Conservation (phyloP, 2,888 invertebrate species). For the Patella pellucida region DNA sequence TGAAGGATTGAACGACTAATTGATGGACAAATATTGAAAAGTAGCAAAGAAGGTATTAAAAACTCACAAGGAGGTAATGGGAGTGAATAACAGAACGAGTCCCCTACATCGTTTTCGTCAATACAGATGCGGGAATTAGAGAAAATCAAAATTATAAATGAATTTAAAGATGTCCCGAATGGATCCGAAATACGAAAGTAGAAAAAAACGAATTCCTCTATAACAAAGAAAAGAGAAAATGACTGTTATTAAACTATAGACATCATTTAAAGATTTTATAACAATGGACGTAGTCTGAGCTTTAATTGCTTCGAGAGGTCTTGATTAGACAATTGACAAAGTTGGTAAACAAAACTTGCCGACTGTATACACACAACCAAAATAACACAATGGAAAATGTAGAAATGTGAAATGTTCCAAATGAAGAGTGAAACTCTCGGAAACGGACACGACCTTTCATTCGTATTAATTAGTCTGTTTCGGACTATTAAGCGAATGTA, state of each 20-base stretch:
- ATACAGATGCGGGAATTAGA: too few species aligned
- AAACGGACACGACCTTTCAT: background rate
- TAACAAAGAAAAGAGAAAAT: background rate
- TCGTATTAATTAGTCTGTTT: conserved; percentile 2
- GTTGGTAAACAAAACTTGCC: conserved; percentile 4
- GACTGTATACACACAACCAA: conserved; percentile 1
- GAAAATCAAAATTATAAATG: too few species aligned
- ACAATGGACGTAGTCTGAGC: background rate
- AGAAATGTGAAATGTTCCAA: background rate
- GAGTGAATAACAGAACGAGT: too few species aligned
- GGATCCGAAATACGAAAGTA: too few species aligned
- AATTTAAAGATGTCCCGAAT: too few species aligned
- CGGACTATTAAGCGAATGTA: too few species aligned
- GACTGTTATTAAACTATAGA: conserved; percentile 7
- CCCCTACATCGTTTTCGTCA: too few species aligned
- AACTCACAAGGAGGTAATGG: too few species aligned
- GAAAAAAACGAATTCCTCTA: too few species aligned
- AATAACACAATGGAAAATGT: background rate
- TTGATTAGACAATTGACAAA: conserved; percentile 12
- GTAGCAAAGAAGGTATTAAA: too few species aligned
- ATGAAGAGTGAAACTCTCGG: conserved; percentile 2
- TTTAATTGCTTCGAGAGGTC: conserved; percentile 8
- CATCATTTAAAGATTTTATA: background rate
- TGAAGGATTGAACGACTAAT: too few species aligned
- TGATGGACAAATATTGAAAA: too few species aligned